Evolutionary conservation across 1,140 invertebrate species (phyloP).

Genomic region (Drosophila melanica): DNA sequence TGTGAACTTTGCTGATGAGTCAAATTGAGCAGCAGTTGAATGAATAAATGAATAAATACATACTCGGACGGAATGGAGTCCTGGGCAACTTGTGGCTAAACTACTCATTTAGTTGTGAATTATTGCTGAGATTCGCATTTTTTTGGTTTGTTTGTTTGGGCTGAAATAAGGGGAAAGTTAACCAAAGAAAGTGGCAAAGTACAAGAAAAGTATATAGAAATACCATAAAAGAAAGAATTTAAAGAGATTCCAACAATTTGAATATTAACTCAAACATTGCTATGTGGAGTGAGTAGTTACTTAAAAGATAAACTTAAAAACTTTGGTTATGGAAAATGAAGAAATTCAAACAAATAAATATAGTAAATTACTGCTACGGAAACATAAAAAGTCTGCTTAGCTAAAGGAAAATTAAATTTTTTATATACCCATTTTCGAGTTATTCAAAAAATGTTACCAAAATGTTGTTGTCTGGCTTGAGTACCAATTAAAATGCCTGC

Average conservation of each 20-base stretch:
- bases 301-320: too few relatives aligned
- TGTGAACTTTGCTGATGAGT: conserved; percentile 67
- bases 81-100: conserved; percentile 25
- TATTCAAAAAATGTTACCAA: too few relatives aligned
- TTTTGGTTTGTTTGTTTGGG: not conserved
- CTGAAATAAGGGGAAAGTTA: not conserved
- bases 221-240: too few relatives aligned
- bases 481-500: not conserved
- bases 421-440: too few relatives aligned
- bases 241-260: too few relatives aligned
- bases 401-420: too few relatives aligned
- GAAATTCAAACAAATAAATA: too few relatives aligned
- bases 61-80: conserved; percentile 27
- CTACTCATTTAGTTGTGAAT: conserved; percentile 32
- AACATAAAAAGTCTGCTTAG: too few relatives aligned
- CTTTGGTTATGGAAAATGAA: too few relatives aligned
- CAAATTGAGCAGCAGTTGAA: conserved; percentile 69
- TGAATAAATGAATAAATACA: conserved; percentile 48
- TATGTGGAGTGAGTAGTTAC: too few relatives aligned
- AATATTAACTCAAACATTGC: too few relatives aligned
- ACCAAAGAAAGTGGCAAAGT: not conserved
- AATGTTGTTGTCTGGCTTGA: not conserved
- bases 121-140: conserved; percentile 12
- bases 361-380: too few relatives aligned
- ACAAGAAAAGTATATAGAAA: not conserved